Percentiles rank a stretch among this genome's conserved stretches.
These are phyloP conservation scores for Caenorhabditis zanzibari DNA, from an alignment of 2,888 invertebrate species.

Conservation along the genomic window DNA sequence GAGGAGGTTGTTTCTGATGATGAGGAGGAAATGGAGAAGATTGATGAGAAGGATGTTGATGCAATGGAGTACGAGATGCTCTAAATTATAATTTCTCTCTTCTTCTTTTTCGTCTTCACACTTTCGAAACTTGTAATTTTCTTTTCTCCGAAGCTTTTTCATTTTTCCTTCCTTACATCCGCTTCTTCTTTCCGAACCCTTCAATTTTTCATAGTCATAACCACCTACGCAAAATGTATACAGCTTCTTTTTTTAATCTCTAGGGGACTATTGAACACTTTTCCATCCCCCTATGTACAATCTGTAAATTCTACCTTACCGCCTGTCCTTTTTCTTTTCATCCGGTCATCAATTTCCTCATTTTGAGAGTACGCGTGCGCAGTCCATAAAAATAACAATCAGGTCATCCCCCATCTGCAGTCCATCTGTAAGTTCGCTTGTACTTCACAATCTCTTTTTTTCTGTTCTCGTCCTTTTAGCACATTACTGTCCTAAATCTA, in stretches of 20 bases:
- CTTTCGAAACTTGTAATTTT: constrained; percentile 1
- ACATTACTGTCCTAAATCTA: background rate
- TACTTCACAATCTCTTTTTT: constrained; percentile 17
- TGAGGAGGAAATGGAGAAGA: constrained; percentile 53
- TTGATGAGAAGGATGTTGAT: constrained; percentile 48
- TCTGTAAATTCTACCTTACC: constrained; percentile 23
- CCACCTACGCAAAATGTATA: constrained; percentile 23
- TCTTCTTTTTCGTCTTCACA: background rate
- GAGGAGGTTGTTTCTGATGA: constrained; percentile 8
- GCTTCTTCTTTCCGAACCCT: constrained; percentile 15
- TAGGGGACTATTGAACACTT: constrained; percentile 30
- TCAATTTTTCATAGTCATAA: constrained; percentile 10
- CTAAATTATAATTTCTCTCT: background rate
- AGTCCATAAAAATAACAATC: constrained; percentile 39
- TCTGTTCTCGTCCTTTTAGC: background rate
- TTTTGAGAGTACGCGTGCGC: constrained; percentile 37
- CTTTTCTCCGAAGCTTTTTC: background rate
- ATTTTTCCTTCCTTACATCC: background rate
- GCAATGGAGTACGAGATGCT: constrained; percentile 55
- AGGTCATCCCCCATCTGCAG: constrained; percentile 38
- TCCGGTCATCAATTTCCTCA: constrained; percentile 31
- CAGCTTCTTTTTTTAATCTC: background rate
- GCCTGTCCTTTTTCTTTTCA: constrained; percentile 16
- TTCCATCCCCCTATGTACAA: constrained; percentile 30
- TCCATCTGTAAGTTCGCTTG: constrained; percentile 50